Evolutionary conservation across 2,888 invertebrate species (phyloP).

Genomic region (Mesoligia furuncula): DNA sequence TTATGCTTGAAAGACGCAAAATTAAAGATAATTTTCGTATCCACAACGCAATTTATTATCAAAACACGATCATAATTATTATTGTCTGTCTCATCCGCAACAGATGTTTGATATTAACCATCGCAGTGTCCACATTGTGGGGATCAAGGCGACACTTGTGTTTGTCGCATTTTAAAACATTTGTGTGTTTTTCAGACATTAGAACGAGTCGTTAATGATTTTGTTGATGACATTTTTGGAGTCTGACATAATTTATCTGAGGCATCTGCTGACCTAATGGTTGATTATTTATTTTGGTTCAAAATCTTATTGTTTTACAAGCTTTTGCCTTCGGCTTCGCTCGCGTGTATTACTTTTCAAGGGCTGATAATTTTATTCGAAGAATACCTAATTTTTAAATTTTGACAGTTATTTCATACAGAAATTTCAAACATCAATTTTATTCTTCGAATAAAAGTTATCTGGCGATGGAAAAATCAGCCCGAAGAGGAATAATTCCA

Average conservation of each 20-base stretch:
- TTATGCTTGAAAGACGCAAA: background rate
- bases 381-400: too few relatives aligned
- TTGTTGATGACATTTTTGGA: conserved; percentile 2
- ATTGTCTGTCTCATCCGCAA: background rate
- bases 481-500: background rate
- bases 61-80: conserved; percentile 14
- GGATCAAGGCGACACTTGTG: conserved; percentile 25
- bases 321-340: background rate
- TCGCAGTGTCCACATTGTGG: conserved; percentile 33
- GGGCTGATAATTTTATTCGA: too few relatives aligned
- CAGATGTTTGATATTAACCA: conserved; percentile 44
- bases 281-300: background rate
- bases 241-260: background rate
- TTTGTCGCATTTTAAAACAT: conserved; percentile 15
- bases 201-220: background rate
- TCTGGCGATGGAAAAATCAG: too few relatives aligned
- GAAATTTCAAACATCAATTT: too few relatives aligned
- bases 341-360: background rate
- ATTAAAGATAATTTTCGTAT: background rate
- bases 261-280: background rate
- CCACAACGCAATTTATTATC: conserved; percentile 1
- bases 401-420: too few relatives aligned
- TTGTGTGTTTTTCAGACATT: conserved; percentile 17
- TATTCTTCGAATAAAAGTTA: too few relatives aligned
- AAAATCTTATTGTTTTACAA: background rate